Conservation (phyloP, 2,113 vertebrate species). For the Oxyruncus cristatus region DNA sequence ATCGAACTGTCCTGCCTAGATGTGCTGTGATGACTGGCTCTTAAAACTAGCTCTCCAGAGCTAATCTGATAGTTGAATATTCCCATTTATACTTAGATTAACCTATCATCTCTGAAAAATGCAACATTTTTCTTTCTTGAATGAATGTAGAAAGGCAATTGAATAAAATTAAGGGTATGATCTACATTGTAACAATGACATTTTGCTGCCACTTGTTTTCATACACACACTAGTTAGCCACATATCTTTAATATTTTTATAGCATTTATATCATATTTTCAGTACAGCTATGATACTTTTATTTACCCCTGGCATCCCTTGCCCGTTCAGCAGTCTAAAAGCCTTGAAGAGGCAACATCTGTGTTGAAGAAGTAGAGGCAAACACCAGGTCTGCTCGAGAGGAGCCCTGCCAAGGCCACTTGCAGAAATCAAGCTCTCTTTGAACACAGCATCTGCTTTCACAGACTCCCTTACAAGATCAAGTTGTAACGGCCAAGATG, state of each 20-base stretch:
- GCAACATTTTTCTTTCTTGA: slow-evolving; percentile 27
- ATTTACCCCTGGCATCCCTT: not conserved
- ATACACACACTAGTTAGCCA: not conserved
- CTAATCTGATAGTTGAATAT: not conserved
- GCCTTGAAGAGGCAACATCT: not conserved
- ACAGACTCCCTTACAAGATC: not conserved
- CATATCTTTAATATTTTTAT: not conserved
- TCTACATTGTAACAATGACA: not conserved
- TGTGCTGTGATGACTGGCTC: not conserved
- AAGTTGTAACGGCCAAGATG: not conserved
- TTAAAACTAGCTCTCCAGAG: not conserved
- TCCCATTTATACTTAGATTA: not conserved
- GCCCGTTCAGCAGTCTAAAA: not conserved
- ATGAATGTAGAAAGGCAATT: not conserved
- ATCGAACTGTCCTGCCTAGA: not conserved
- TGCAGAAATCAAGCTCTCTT: not conserved
- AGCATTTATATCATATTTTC: not conserved
- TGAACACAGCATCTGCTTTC: not conserved
- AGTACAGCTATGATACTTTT: not conserved
- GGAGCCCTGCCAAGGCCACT: not conserved
- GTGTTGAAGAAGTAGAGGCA: not conserved
- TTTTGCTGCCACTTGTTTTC: not conserved
- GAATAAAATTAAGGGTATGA: slow-evolving; percentile 9
- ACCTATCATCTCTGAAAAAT: slow-evolving; percentile 18
- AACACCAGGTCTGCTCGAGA: not conserved